Percentiles rank a stretch among this genome's conserved stretches.
Evolutionary conservation across 2,797 vertebrate genomes (phyloP).

Genomic region (Oreochromis mossambicus): DNA sequence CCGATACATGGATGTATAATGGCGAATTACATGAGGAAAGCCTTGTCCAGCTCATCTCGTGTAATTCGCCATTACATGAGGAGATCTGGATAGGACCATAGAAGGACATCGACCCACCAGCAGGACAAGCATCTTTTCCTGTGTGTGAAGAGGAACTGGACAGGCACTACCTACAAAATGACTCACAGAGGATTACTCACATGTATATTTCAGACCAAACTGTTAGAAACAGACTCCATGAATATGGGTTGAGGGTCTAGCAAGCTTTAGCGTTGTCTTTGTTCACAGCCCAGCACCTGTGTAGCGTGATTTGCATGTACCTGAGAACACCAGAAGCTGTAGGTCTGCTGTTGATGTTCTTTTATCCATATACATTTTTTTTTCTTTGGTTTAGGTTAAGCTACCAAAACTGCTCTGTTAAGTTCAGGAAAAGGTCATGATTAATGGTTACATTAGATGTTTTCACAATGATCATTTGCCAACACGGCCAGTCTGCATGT

Average conservation of each 20-base stretch:
- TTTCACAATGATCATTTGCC: neutral
- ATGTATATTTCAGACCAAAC: neutral
- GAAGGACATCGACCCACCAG: neutral
- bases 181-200: neutral
- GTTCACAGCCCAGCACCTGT: neutral
- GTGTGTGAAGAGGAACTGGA: neutral
- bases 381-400: neutral
- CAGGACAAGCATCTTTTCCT: fast-evolving
- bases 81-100: neutral
- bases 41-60: neutral
- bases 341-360: neutral
- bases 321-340: neutral
- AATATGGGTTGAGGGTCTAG: neutral
- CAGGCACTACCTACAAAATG: neutral
- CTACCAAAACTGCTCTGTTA: neutral
- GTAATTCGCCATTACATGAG: neutral
- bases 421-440: neutral
- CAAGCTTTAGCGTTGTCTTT: neutral
- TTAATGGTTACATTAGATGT: neutral
- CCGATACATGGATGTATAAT: neutral
- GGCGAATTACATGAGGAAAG: neutral
- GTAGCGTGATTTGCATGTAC: too few species aligned
- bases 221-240: neutral
- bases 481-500: neutral
- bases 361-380: neutral